Evolutionary conservation across 2,113 vertebrate genomes (phyloP), one percentile per base, ranked within the genome.

Genomic region (Myiopsitta monachus): DNA sequence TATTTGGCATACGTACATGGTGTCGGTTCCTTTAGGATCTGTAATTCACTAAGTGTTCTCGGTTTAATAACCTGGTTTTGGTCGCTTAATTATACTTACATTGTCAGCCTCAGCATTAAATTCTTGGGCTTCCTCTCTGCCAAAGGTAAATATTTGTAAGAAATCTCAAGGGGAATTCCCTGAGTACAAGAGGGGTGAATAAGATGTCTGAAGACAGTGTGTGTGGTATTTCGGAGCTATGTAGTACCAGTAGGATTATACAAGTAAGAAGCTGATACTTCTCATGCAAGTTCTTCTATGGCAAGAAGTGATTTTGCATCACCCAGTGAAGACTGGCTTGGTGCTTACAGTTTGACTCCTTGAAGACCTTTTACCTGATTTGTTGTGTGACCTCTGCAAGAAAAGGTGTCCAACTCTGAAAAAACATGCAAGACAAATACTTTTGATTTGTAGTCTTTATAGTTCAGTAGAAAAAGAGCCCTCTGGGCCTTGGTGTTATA

Each of bases 371-470:
- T 76, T 67, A 66, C 52, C 52, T 89, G 47, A 69, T 88, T 68
- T 73, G 52, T 78, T 83, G 43, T 44, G 24, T 68, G 80, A 92
- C 73, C 67, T 75, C 31, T 28, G 31, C 69, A 89, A 79, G 69
- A 68, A 88, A 73, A 94, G 47, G 22, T 92, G 52, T 86, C 39
- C 39, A 33, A 13, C 66, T 72, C 62, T 88, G 78, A 80, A 86
- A 78, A 88, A 88, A 51, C 61, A n/a, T 44, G 64, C 38, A 86
- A 77, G 68, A 81, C 79, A 90, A 90, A 86, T 83, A 64, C 64
- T 90, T 86, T 16, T 92, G 62, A 94, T 95, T 82, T 83, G 77
- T 81, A 87, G 66, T 81, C 69, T 72, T 87, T 81, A 73, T 72
- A 87, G 51, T 61, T 83, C 31, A 57, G 38, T 62, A 41, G 61